phyloP scores from a whole-genome alignment of 2,113 vertebrate species.

The Epinephelus lanceolatus region DNA sequence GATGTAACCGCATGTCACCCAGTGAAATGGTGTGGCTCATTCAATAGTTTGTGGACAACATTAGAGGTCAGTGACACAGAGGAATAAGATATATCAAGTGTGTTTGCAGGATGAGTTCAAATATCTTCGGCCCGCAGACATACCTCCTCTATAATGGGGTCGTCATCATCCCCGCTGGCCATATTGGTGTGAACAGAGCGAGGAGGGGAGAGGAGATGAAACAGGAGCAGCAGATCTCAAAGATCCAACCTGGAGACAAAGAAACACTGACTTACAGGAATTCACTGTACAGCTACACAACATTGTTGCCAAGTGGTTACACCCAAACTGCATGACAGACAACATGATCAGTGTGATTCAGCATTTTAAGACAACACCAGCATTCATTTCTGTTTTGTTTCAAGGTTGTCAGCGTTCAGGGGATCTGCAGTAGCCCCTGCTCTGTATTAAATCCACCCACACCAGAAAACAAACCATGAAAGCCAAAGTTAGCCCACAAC shows the following conservation, averaged over 20 bases:
- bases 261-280: background rate
- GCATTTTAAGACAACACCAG: background rate
- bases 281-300: background rate
- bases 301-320: background rate
- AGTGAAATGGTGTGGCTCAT: no score
- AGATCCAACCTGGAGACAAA: constrained; percentile 64
- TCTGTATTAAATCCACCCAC: no score
- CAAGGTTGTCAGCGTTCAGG: background rate
- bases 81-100: no score
- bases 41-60: no score
- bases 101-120: no score
- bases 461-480: background rate
- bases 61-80: no score
- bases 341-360: background rate
- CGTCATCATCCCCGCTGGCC: constrained; percentile 98
- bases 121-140: background rate
- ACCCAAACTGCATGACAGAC: constrained; percentile 3
- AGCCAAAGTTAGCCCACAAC: background rate
- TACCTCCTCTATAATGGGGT: constrained; percentile 98
- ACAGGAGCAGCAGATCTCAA: constrained; percentile 58
- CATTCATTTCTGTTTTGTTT: background rate
- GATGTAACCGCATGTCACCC: no score
- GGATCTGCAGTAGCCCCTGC: background rate
- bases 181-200: constrained; percentile 84
- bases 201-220: constrained; percentile 25